A percentile compares a stretch with the other conserved stretches of the same genome.
Evolutionary conservation across 1,140 invertebrate species (phyloP).

Genomic region (Heterodera schachtii): DNA sequence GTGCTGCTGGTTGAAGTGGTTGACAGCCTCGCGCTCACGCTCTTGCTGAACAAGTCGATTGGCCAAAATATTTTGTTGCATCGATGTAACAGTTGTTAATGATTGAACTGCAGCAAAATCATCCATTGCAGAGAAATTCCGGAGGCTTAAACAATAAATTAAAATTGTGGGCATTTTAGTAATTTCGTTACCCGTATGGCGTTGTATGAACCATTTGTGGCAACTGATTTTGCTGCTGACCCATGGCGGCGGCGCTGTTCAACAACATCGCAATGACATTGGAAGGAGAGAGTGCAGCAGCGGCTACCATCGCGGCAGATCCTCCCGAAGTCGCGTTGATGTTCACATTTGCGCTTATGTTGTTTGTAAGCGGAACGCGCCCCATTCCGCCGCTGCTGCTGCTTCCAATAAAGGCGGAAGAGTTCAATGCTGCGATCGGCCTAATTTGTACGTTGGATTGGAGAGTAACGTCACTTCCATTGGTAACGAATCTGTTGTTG

Average conservation of each 20-base stretch:
- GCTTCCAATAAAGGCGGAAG: neutral
- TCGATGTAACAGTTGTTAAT: slow-evolving; percentile 19
- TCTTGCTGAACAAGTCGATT: slow-evolving; percentile 39
- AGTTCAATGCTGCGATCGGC: neutral
- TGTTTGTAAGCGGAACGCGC: slow-evolving; percentile 5
- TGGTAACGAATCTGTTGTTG: neutral
- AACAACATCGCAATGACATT: slow-evolving; percentile 26
- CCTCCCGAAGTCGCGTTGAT: neutral
- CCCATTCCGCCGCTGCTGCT: neutral
- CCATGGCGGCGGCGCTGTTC: slow-evolving; percentile 28
- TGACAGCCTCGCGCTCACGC: slow-evolving; percentile 34
- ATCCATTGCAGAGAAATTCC: slow-evolving; percentile 17
- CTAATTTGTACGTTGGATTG: neutral
- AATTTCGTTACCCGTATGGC: slow-evolving; percentile 12
- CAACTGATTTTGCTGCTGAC: slow-evolving; percentile 21
- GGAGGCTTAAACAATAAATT: slow-evolving; percentile 11
- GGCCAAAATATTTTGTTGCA: slow-evolving; percentile 33
- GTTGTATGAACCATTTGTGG: slow-evolving; percentile 12
- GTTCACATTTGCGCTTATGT: slow-evolving; percentile 21
- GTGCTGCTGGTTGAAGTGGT: slow-evolving; percentile 44
- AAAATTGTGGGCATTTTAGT: neutral
- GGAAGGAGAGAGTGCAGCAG: slow-evolving; percentile 28
- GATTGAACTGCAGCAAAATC: slow-evolving; percentile 14
- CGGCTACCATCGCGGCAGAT: neutral
- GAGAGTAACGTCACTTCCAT: neutral